Evolutionary conservation across 30 jellyfish, hydroid and myxozoan species (phyloP).

Genomic region (Cassiopea andromeda): DNA sequence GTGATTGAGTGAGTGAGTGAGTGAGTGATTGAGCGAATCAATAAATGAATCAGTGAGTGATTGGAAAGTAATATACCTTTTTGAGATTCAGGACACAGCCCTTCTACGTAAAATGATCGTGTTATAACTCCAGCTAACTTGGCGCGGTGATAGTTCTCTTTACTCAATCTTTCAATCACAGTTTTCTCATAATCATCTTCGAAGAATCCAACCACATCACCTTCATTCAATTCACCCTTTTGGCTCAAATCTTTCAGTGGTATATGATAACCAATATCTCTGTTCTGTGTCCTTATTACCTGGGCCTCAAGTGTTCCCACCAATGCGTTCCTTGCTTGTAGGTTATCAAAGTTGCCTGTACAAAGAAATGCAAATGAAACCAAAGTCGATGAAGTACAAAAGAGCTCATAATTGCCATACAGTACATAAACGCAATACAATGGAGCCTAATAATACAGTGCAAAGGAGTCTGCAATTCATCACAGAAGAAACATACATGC

Average conservation of each 20-base stretch:
- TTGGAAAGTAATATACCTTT: neutral
- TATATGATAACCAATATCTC: conserved; percentile 32
- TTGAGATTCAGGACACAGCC: neutral
- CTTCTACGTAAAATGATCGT: conserved; percentile 12
- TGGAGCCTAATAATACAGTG: too few relatives aligned
- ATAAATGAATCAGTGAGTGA: too few relatives aligned
- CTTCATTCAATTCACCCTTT: neutral
- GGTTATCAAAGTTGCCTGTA: neutral
- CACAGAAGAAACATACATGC: too few relatives aligned
- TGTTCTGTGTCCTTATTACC: neutral
- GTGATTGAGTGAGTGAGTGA: too few relatives aligned
- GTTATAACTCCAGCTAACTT: conserved; percentile 34
- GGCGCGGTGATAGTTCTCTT: conserved; percentile 4
- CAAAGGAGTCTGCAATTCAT: too few relatives aligned
- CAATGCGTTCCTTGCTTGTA: neutral
- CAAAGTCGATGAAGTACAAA: neutral
- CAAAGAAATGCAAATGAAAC: neutral
- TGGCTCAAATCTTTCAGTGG: conserved; percentile 23
- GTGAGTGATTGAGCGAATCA: too few relatives aligned
- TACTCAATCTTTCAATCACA: conserved; percentile 1
- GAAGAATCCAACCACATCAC: conserved; percentile 33
- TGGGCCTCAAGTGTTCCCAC: conserved; percentile 12
- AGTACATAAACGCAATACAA: neutral
- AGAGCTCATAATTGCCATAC: neutral
- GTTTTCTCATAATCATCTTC: conserved; percentile 13